Base-by-base conservation (phyloP, 2,888 invertebrate genomes). In the Tenthredo mesomela region DNA sequence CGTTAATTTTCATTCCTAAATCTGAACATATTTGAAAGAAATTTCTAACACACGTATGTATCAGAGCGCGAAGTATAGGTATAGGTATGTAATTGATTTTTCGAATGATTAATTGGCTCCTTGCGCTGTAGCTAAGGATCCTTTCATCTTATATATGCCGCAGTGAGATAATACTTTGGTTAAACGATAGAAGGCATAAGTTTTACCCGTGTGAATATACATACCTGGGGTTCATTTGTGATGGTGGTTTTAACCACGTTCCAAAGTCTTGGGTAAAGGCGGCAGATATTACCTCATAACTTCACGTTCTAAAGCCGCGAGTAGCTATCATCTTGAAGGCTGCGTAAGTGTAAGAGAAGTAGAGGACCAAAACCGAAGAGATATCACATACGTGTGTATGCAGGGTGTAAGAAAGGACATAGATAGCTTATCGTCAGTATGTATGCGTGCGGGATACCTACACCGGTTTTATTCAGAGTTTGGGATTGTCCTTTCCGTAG, bases 241-340 rank as follows among this genome's bases (percentile, higher is more conserved):
- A 29, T 75, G 75, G 47, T 47, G 47, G 75, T 78, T 78, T 58
- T 29, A 78, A 78, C 78, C 33, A 54, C 82, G 82, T 40, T 43
- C 61, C 65, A 29, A 61, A 82, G 70, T 82, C 82, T 67, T 70
- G 82, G 67, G 54, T 67, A 80, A 82, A 43, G 67, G 67, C 82
- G 65, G 82, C 70, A 82, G 82, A 82, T 82, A 82, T 82, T 82
- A 50, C 82, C 82, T 82, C 82, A 70, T 70, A 82, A 82, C 82
- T 82, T 67, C 18, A 40, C 80, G 80, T 80, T 61, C 43, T 7
- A 21, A 58, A 61, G 80, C 40, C 40, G 29, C 40, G 61, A 61
- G 80, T 61, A 80, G 40, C 40, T 61, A 80, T 80, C 80, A 15
- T 61, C 61, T 6, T 37, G 73, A 10, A 73, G 54, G 73, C 43